Evolutionary conservation across 2,797 vertebrate genomes (phyloP).

Genomic region (Periparus ater): DNA sequence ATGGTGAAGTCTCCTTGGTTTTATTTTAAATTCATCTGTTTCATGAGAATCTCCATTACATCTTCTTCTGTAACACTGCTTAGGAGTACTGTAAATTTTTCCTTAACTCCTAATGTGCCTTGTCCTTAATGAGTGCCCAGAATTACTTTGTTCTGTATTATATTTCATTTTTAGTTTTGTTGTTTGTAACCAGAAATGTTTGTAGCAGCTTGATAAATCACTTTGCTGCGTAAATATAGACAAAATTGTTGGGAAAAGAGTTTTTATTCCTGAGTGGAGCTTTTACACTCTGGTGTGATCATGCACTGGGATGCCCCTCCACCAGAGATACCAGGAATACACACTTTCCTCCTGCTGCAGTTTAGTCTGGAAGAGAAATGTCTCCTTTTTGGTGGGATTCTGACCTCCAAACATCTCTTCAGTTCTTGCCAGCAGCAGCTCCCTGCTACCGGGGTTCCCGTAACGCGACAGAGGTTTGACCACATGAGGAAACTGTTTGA

Average conservation of each 20-base stretch:
- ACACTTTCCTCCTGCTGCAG: not conserved
- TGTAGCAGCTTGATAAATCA: not conserved
- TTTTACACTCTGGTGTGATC: not conserved
- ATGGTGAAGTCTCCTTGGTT: not conserved
- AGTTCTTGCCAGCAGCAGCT: conserved; percentile 93
- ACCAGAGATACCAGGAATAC: not conserved
- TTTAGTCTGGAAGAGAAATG: not conserved
- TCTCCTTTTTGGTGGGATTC: not conserved
- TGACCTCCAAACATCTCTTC: not conserved
- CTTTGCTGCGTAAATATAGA: not conserved
- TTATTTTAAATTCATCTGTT: not conserved
- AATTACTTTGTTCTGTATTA: not conserved
- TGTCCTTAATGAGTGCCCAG: not conserved
- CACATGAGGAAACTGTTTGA: conserved; percentile 89
- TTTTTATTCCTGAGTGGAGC: not conserved
- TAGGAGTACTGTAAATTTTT: not conserved
- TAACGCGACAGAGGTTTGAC: conserved; percentile 80
- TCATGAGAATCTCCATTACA: not conserved
- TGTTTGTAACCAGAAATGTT: not conserved
- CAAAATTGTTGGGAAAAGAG: not conserved
- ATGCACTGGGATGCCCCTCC: not conserved
- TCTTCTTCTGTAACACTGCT: not conserved
- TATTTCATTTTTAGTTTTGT: not conserved
- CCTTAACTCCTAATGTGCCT: not conserved
- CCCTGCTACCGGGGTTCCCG: conserved; percentile 88